Conservation (phyloP, 2,888 invertebrate species). For the Copidosoma aretas region DNA sequence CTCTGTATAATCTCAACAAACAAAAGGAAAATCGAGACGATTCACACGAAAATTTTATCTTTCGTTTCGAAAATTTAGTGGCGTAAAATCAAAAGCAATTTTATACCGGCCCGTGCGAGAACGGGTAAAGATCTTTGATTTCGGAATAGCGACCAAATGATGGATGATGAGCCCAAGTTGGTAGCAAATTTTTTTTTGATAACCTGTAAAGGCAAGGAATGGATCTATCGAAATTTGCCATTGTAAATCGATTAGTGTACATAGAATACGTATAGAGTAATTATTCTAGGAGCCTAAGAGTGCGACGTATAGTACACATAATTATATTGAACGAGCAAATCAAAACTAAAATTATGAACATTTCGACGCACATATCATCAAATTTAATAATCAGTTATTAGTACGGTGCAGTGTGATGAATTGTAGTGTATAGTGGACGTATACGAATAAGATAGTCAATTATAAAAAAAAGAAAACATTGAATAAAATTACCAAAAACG, state of each 20-base stretch:
- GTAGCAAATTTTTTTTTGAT: background rate
- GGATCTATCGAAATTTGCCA: too few species aligned
- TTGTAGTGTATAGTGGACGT: conserved; percentile 26
- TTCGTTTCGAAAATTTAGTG: conserved; percentile 35
- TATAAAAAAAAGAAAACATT: conserved; percentile 9
- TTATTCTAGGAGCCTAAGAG: conserved; percentile 14
- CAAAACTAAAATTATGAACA: conserved; percentile 19
- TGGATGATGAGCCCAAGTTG: background rate
- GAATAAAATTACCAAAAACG: too few species aligned
- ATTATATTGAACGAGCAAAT: conserved; percentile 3
- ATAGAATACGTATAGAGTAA: background rate
- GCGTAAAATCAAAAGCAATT: conserved; percentile 52
- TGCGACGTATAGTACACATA: background rate
- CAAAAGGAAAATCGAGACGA: conserved; percentile 35
- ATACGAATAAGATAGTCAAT: conserved; percentile 31
- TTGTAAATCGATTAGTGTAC: conserved; percentile 16
- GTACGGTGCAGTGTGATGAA: conserved; percentile 26
- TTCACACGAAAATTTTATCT: conserved; percentile 37
- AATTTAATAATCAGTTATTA: conserved; percentile 26
- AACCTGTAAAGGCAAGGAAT: too few species aligned
- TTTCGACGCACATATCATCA: conserved; percentile 38
- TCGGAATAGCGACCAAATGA: conserved; percentile 26
- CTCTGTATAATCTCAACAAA: background rate
- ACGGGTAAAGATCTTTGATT: background rate
- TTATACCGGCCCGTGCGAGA: conserved; percentile 37